Evolutionary conservation across 1,140 invertebrate species (phyloP).

Genomic region (Panagrolaimus sp.): DNA sequence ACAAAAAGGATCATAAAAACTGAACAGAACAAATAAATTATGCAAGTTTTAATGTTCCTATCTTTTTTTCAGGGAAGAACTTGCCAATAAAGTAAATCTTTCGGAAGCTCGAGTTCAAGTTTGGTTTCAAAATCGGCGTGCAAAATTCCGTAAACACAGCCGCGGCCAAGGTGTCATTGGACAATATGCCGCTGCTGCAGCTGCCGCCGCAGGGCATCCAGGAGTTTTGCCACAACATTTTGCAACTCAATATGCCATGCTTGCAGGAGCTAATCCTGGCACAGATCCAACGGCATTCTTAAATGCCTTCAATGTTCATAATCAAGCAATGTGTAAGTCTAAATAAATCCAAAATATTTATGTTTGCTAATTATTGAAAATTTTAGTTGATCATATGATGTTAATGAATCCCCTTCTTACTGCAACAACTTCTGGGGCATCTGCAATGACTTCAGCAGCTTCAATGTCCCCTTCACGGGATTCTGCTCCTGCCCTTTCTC

Average conservation of each 20-base stretch:
- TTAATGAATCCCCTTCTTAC: background rate
- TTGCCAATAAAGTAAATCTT: conserved; percentile 91
- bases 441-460: background rate
- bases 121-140: conserved; percentile 93
- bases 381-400: background rate
- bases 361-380: too few species aligned
- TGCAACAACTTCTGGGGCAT: background rate
- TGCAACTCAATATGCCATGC: background rate
- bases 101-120: conserved; percentile 93
- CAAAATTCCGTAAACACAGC: conserved; percentile 68
- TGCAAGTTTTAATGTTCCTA: too few species aligned
- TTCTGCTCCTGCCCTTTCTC: background rate
- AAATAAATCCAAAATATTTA: too few species aligned
- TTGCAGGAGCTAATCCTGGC: background rate
- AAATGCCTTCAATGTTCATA: background rate
- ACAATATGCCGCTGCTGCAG: background rate
- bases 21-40: background rate
- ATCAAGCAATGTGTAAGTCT: background rate
- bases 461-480: background rate
- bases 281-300: background rate
- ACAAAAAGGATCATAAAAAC: background rate
- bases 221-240: background rate
- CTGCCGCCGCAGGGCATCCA: background rate
- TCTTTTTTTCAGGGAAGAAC: conserved; percentile 83
- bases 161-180: background rate